A percentile compares a stretch with the other conserved stretches of the same genome.
Evolutionary conservation across 2,888 invertebrate species (phyloP).

Genomic region (Nymphalis polychloros): DNA sequence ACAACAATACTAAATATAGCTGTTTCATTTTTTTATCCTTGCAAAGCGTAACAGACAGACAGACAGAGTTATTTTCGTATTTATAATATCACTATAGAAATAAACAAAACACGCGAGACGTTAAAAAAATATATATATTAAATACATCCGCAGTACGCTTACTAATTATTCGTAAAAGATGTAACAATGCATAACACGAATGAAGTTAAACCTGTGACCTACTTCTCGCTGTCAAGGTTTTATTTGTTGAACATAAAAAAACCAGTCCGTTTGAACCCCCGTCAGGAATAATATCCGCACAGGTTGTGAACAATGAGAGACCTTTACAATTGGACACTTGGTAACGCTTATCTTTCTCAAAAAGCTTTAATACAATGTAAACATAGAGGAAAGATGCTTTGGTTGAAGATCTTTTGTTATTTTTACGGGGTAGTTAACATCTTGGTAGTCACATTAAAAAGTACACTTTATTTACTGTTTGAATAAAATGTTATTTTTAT

Average conservation of each 20-base stretch:
- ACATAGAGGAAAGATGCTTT: not conserved
- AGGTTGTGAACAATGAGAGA: conserved; percentile 14
- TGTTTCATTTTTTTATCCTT: too few species aligned
- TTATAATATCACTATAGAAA: too few species aligned
- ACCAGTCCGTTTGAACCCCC: conserved; percentile 30
- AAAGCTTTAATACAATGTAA: conserved; percentile 16
- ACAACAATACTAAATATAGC: too few species aligned
- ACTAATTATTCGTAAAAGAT: conserved; percentile 14
- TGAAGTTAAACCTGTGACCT: conserved; percentile 31
- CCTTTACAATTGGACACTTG: conserved; percentile 21
- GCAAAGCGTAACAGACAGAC: too few species aligned
- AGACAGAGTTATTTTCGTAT: too few species aligned
- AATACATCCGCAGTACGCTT: not conserved
- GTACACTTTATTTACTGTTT: too few species aligned
- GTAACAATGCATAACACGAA: conserved; percentile 14
- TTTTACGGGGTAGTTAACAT: too few species aligned
- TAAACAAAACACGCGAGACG: too few species aligned
- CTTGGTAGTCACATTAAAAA: too few species aligned
- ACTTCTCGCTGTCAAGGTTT: conserved; percentile 29
- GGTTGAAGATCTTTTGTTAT: too few species aligned
- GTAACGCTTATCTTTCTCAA: conserved; percentile 7
- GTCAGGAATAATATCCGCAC: conserved; percentile 24
- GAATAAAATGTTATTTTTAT: too few species aligned
- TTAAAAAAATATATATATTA: too few species aligned
- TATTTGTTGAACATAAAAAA: conserved; percentile 29